Conservation (phyloP, 2,113 vertebrate species). For the western clawed frog (Xenopus tropicalis) region UCB_Xtro_10.0 CM004446.2:84891001-84891500, state of each 20-base stretch:
- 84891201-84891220: conserved; percentile 30
- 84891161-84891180: conserved; percentile 9
- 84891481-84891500: too few relatives aligned
- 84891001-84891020: conserved; percentile 6
- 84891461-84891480: too few relatives aligned
- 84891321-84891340: too few relatives aligned
- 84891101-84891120: conserved; percentile 21
- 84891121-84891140: conserved; percentile 27
- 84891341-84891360: background rate
- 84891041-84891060: conserved; percentile 38
- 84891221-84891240: conserved; percentile 13
- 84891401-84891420: too few relatives aligned
- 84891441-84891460: too few relatives aligned
- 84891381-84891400: background rate
- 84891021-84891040: background rate
- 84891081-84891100: conserved; percentile 18
- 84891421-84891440: too few relatives aligned
- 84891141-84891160: conserved; percentile 21
- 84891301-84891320: background rate
- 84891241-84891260: conserved; percentile 14
- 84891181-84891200: conserved; percentile 22
- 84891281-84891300: background rate
- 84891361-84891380: too few relatives aligned
- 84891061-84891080: conserved; percentile 28
- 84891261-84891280: background rate